phyloP scores from a whole-genome alignment of 2,888 invertebrate species.

The Epiblema foenella region DNA sequence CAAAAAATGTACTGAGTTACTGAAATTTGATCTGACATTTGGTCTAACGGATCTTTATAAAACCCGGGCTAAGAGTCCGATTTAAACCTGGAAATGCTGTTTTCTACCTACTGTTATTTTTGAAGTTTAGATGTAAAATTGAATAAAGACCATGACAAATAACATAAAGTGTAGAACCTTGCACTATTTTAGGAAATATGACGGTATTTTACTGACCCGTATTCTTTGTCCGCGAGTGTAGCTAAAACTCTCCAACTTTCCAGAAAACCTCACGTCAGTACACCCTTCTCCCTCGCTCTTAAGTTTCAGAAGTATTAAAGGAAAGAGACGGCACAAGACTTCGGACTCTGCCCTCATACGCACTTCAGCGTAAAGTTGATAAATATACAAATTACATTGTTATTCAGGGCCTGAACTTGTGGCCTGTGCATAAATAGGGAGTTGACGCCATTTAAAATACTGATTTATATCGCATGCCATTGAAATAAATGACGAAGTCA shows the following conservation, averaged over 20 bases:
- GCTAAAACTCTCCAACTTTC: not conserved
- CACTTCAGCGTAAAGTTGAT: constrained; percentile 11
- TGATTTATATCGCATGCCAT: not conserved
- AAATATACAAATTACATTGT: constrained; percentile 34
- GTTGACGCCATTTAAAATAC: not conserved
- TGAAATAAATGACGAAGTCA: not conserved
- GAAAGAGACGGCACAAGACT: constrained; percentile 1
- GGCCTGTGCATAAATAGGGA: constrained; percentile 1
- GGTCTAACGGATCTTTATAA: no score
- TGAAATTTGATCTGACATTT: no score
- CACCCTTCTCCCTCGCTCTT: not conserved
- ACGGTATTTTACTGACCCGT: no score
- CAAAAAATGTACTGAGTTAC: no score
- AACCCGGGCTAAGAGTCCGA: no score
- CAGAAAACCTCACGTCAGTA: not conserved
- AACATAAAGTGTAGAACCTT: no score
- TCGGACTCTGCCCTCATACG: constrained; percentile 28
- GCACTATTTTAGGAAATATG: no score
- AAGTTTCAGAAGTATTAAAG: not conserved
- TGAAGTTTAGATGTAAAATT: no score
- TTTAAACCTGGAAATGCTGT: no score
- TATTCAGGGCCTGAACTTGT: constrained; percentile 14
- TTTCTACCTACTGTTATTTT: no score
- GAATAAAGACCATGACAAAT: no score
- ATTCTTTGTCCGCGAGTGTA: no score